phyloP scores from a whole-genome alignment of 23 tunicate species.

The Halocynthia roretzi region DNA sequence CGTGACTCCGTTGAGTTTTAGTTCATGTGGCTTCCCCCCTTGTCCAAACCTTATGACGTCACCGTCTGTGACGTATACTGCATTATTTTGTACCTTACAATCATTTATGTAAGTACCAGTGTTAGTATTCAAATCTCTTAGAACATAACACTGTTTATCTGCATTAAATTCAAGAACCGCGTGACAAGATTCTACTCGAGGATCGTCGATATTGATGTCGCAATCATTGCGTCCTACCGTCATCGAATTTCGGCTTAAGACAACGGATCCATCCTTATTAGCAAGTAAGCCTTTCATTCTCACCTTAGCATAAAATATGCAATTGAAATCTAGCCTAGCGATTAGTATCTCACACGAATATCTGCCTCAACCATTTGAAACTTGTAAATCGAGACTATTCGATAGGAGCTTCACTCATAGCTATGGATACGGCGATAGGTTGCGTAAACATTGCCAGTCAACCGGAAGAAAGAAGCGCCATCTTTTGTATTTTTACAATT shows the following conservation, averaged over 20 bases:
- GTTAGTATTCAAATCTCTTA: slow-evolving; percentile 65
- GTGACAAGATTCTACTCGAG: slow-evolving; percentile 41
- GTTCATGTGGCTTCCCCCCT: slow-evolving; percentile 48
- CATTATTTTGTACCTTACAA: slow-evolving; percentile 71
- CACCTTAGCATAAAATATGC: slow-evolving; percentile 27
- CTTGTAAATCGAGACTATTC: too few relatives aligned
- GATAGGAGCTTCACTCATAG: slow-evolving; percentile 22
- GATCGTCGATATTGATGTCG: slow-evolving; percentile 48
- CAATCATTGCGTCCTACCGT: slow-evolving; percentile 52
- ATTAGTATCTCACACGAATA: neutral
- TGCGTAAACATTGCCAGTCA: slow-evolving; percentile 27
- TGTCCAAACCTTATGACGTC: slow-evolving; percentile 62
- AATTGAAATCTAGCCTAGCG: neutral
- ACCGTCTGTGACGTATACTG: slow-evolving; percentile 65
- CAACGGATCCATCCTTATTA: slow-evolving; percentile 26
- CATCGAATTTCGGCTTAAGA: slow-evolving; percentile 24
- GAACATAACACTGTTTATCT: slow-evolving; percentile 55
- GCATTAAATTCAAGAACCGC: slow-evolving; percentile 61
- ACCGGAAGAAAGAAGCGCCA: neutral
- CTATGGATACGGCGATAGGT: slow-evolving; percentile 31
- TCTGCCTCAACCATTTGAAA: too few relatives aligned
- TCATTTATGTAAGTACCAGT: slow-evolving; percentile 81
- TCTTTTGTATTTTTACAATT: too few relatives aligned
- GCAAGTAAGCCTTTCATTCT: slow-evolving; percentile 37
- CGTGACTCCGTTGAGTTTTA: slow-evolving; percentile 6